Evolutionary conservation across 2,888 invertebrate species (phyloP), one percentile per base, ranked within the genome.

Genomic region (Apamea anceps): DNA sequence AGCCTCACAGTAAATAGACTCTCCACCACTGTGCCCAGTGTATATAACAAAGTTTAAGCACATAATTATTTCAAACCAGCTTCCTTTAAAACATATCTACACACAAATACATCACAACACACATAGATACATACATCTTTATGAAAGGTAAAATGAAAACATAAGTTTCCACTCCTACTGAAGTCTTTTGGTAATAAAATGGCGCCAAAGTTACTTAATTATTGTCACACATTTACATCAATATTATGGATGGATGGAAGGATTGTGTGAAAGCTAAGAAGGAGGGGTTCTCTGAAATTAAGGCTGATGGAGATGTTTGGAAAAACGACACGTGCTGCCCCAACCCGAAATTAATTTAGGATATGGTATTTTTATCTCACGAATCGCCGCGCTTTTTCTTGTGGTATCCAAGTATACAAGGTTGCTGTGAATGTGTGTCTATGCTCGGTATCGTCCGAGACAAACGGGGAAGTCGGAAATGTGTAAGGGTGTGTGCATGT

Each of bases 121-220:
- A n/a, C n/a, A 42, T 45, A 78, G n/a, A 54, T 28, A 62, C 42
- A n/a, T 25, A 32, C n/a, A 48, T 45, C 76, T 77, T 75, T 65
- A 85, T 48, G 42, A 72, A 51, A 21, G 57, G 13, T 78, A 65
- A 81, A 87, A 87, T 73, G 80, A 60, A 81, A 87, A 87, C 89
- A 87, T 78, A 87, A 84, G 70, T 87, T 89, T 79, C 73, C 73
- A 79, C 87, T 87, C 72, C 48, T 66, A 60, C 15, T 71, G 66
- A 42, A 80, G 66, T 68, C 28, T 70, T 72, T 32, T 21, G 37
- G 67, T 62, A 67, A 79, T 75, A 70, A 79, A 68, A 80, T 48
- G 63, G 25, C 42, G 37, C 8, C 65, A 65, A 74, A 75, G 66
- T 65, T 48, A 54, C n/a, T 54, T 66, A 70, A 81, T 84, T 60